Evolutionary conservation across 2,113 vertebrate species (phyloP).

Genomic region (Dipodomys spectabilis): DNA sequence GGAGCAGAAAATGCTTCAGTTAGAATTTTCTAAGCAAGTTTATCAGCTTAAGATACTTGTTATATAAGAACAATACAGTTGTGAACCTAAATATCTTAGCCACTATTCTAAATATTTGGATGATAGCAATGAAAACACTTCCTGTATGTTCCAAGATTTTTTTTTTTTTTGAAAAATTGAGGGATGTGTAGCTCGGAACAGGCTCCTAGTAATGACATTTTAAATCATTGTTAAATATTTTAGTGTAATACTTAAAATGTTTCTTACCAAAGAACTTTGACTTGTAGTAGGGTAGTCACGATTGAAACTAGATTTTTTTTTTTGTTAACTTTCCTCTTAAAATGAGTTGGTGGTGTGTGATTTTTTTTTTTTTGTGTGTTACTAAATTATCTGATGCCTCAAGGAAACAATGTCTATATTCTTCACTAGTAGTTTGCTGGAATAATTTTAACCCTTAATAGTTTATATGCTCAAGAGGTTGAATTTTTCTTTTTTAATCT

Average conservation of each 20-base stretch:
- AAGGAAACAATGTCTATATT: background rate
- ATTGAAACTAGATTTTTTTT: background rate
- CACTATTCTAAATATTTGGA: background rate
- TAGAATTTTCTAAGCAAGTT: slow-evolving; percentile 42
- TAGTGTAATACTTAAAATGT: too few species aligned
- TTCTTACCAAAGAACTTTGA: background rate
- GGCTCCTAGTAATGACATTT: background rate
- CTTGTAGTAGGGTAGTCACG: background rate
- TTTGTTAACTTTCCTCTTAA: background rate
- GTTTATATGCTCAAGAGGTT: background rate
- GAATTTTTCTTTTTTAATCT: background rate
- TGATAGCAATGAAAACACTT: slow-evolving; percentile 7
- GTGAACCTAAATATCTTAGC: background rate
- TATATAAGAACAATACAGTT: background rate
- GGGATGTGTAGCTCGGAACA: slow-evolving; percentile 22
- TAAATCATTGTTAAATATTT: background rate
- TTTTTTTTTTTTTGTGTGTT: background rate
- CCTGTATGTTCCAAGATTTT: background rate
- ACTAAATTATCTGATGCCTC: background rate
- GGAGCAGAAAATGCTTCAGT: background rate
- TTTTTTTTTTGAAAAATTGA: background rate
- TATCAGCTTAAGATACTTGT: background rate
- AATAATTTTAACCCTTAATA: background rate
- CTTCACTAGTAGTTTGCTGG: background rate
- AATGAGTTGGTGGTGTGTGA: background rate